Conservation (phyloP, 2,797 vertebrate genomes). For the Coregonus suidteri region DNA sequence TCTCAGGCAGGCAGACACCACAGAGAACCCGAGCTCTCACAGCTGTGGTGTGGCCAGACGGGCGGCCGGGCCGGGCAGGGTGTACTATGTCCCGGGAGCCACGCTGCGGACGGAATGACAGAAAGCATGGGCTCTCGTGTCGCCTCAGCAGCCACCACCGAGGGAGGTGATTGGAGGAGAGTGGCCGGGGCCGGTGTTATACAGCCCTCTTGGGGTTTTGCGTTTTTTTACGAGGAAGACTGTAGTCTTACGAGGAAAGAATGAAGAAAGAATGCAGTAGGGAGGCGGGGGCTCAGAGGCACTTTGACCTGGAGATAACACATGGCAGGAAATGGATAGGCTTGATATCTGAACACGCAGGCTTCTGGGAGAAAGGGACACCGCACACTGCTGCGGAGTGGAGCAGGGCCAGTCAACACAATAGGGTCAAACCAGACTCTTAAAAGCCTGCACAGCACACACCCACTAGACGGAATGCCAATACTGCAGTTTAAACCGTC, state of each 20-base stretch:
- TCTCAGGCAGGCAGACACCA: constrained; percentile 52
- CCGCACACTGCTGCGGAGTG: constrained; percentile 10
- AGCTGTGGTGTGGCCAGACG: constrained; percentile 66
- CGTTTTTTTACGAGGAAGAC: too few species aligned
- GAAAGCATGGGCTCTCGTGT: constrained; percentile 53
- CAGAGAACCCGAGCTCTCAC: constrained; percentile 56
- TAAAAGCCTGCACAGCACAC: not conserved
- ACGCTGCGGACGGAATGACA: constrained; percentile 61
- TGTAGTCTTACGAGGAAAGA: constrained; percentile 52
- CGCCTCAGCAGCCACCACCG: constrained; percentile 55
- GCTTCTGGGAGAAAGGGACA: constrained; percentile 53
- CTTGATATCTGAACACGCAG: constrained; percentile 76
- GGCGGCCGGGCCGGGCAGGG: constrained; percentile 22
- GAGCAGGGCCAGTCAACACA: constrained; percentile 37
- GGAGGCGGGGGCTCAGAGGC: constrained; percentile 28
- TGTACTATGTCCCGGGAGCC: constrained; percentile 43
- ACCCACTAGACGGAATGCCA: constrained; percentile 65
- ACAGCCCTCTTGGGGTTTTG: constrained; percentile 45
- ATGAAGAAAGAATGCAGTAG: constrained; percentile 4
- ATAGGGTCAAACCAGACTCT: not conserved
- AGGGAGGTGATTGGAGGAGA: constrained; percentile 47
- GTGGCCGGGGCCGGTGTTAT: constrained; percentile 44
- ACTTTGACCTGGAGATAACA: constrained; percentile 70
- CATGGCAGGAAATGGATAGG: constrained; percentile 75
- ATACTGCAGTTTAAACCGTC: constrained; percentile 63